Evolutionary conservation across 2,888 invertebrate species (phyloP), one percentile per base, ranked within the genome.

Genomic region (Aethes cnicana): DNA sequence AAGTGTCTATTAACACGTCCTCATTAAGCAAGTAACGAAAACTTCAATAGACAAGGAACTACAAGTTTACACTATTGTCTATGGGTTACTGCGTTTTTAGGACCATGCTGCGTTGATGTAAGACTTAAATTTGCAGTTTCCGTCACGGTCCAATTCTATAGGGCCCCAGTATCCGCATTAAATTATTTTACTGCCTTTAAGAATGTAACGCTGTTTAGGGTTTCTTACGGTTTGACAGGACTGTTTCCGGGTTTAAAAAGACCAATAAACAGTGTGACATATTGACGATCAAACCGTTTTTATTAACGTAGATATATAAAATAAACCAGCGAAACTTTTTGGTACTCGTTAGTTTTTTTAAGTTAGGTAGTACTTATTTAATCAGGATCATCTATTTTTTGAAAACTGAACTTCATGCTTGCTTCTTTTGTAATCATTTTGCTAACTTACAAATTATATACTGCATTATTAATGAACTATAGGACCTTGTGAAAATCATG

Each of bases 1-100:
- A 52, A 52, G 52, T 52, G 39, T 52, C 52, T 39, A 46, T 52
- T 46, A 52, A 46, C 44, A 52, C 52, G 25, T 46, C 33, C 26
- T 52, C 20, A 30, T 52, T 52, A n/a, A 42, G 35, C 16, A 46
- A 9, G 25, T 4, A 39, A 33, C 17, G 4, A 44, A 42, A 28
- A 8, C 18, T 7, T 46, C 39, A 39, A 46, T 39, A 46, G 43
- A 8, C 30, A 44, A 44, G 18, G 35, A 20, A 23, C 36, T 37
- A 44, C 11, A 36, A 20, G 6, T 12, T 43, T 23, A 9, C n/a
- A 9, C 43, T 18, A 33, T 39, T 39, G 23, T 37, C 14, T n/a
- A n/a, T n/a, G n/a, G n/a, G n/a, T n/a, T n/a, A n/a, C n/a, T n/a
- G n/a, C n/a, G n/a, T n/a, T n/a, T n/a, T n/a, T n/a, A n/a, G n/a